Evolutionary conservation across 2,113 vertebrate genomes (phyloP), one percentile per base, ranked within the genome.

Genomic region (Cnemophilus loriae): DNA sequence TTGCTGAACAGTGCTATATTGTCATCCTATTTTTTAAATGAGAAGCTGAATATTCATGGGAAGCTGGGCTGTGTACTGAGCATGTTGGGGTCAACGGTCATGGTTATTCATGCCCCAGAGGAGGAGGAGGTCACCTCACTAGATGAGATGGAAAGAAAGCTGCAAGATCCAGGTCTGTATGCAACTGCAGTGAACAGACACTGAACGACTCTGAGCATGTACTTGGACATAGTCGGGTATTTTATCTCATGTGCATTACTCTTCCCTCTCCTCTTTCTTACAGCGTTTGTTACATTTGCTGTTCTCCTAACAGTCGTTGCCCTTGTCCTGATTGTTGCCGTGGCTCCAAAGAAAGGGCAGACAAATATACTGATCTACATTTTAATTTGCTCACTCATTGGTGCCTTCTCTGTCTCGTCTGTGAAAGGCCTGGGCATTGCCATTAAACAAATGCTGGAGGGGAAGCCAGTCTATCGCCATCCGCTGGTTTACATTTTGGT

Each of bases 401-500:
- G 98, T 59, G 98, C 98, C 13, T 98, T 98, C 95, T 98, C 98
- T 12, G 98, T 98, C 33, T 98, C 98, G 1, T 98, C 97, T 61
- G 98, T 98, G 89, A 98, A 98, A 73, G 98, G 98, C 71, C 96
- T 98, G 69, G 98, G 98, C 44, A 98, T 98, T 82, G 98, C 98
- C 76, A 95, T 98, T 55, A 98, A 98, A 50, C 92, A 98, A 11
- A 88, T 98, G 6, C 65, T 98, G 57, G 92, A 97, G 44, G 13
- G 30, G 78, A 98, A 98, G 69, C 97, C 98, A 3, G 97, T 97
- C 65, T 98, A 98, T 93, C 97, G 9, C 60, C 93, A 98, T 46
- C 98, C 98, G 0, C 46, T 98, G 74, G 75, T 98, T 89, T 98
- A 98, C 20, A 2, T 98, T 89, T 90, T 98, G 89, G 57, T 98